Evolutionary conservation across 2,888 invertebrate species (phyloP), one percentile per base, ranked within the genome.

Genomic region (Prenolepis imparis): DNA sequence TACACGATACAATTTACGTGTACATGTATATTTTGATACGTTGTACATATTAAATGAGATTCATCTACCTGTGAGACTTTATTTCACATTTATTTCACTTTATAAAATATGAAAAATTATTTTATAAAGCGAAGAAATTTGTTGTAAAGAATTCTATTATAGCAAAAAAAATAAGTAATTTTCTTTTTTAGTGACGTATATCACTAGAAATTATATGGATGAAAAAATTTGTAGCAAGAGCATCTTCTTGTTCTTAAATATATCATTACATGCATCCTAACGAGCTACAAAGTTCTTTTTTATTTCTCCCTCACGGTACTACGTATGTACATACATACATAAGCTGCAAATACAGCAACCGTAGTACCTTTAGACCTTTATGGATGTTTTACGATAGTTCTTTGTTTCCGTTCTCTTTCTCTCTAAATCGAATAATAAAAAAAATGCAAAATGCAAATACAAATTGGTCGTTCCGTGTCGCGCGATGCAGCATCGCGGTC

Each of bases 351-450:
- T 75, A 84, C 82, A 83, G 68, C 78, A 67, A 82, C 72, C 84
- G 86, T 28, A 84, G 72, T 63, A 83, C 84, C 83, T 90, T 90
- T 90, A 87, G 86, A 86, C 4, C 28, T 36, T 36, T 36, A 75
- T 80, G 68, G 41, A 52, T 8, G 75, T 67, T 90, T 86, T 90
- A 90, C 83, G 89, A 87, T 87, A 86, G 86, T 89, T 90, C 86
- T 87, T 89, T 86, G 86, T 87, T 90, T 90, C 87, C 83, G 61
- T 44, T 41, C 57, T 15, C 55, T 55, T 21, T 28, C 72, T 12
- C 83, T 15, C 32, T 21, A 41, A 72, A 80, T 52, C 64, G 70
- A 77, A 82, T 81, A 74, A 75, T 86, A 77, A 84, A 72, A 72
- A 72, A 28, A 64, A 9, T 28, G 55, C 39, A 74, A 9, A 63